Conservation (phyloP, 1,140 invertebrate genomes). For the Cryptotermes secundus region DNA sequence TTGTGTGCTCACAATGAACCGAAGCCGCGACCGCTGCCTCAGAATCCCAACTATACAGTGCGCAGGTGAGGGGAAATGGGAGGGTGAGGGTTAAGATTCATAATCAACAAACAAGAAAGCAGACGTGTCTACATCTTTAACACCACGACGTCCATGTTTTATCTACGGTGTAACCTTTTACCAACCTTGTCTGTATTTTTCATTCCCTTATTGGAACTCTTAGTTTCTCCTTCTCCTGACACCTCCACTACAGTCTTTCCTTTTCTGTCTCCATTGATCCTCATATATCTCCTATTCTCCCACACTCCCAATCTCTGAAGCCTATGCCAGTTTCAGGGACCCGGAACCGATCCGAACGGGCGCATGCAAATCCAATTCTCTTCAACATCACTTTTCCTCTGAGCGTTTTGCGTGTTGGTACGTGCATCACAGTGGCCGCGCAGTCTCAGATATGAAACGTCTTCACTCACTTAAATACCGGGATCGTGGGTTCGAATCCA, state of each 20-base stretch:
- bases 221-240: background rate
- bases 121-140: too few relatives aligned
- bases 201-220: background rate
- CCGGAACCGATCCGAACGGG: background rate
- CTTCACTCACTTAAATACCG: too few relatives aligned
- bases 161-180: background rate
- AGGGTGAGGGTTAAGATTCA: background rate
- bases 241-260: background rate
- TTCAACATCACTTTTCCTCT: too few relatives aligned
- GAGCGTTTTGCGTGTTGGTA: too few relatives aligned
- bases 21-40: background rate
- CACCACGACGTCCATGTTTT: background rate
- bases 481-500: too few relatives aligned
- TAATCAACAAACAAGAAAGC: background rate
- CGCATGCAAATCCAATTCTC: background rate
- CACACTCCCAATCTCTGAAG: background rate
- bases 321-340: background rate
- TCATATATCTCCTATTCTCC: background rate
- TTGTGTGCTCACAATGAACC: too few relatives aligned
- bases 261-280: background rate
- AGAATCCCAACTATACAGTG: background rate
- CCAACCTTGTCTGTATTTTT: background rate
- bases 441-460: too few relatives aligned
- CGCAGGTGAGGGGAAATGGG: too few relatives aligned
- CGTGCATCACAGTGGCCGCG: too few relatives aligned